phyloP scores from a whole-genome alignment of 2,113 vertebrate genomes.

The Sander vitreus region DNA sequence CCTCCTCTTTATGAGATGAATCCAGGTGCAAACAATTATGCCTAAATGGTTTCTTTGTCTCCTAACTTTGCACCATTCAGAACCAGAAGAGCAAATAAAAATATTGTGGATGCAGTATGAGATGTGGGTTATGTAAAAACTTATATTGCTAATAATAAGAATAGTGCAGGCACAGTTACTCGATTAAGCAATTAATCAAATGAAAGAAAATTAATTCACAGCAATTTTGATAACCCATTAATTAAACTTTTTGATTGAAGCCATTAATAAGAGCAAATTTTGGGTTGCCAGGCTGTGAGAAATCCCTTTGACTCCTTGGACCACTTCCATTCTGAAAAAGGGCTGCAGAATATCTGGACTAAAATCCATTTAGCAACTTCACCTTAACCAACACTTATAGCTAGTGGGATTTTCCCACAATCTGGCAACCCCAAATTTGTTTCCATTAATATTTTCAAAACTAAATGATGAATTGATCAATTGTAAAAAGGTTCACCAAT shows the following conservation, averaged over 20 bases:
- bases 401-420: not conserved
- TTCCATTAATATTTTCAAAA: not conserved
- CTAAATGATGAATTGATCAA: not conserved
- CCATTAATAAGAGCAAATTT: not conserved
- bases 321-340: not conserved
- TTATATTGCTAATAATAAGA: not conserved
- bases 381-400: not conserved
- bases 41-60: not conserved
- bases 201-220: not conserved
- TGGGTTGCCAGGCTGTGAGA: not conserved
- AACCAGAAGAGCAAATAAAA: not conserved
- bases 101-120: not conserved
- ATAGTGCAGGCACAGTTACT: not conserved
- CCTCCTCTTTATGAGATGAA: conserved; percentile 5
- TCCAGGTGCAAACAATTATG: conserved; percentile 39
- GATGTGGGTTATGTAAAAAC: not conserved
- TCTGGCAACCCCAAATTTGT: too few species aligned
- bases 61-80: not conserved
- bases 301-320: not conserved
- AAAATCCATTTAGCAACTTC: not conserved
- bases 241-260: not conserved
- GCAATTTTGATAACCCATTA: not conserved
- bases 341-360: not conserved
- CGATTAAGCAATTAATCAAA: not conserved
- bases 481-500: not conserved